Conservation (phyloP, 2,113 vertebrate genomes). For the Limnothrissa miodon region DNA sequence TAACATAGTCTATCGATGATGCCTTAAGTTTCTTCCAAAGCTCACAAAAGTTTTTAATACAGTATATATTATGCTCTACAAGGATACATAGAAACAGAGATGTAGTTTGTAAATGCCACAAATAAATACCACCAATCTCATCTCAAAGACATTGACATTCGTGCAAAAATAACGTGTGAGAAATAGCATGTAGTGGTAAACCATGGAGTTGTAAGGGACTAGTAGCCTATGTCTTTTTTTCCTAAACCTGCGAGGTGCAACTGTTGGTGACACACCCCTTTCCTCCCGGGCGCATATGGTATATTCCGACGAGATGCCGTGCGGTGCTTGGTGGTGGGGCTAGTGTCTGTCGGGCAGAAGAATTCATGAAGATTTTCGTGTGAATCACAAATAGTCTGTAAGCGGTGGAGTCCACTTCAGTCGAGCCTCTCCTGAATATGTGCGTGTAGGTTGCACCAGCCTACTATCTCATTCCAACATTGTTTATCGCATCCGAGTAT, state of each 20-base stretch:
- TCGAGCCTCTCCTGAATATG: background rate
- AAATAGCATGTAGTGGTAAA: background rate
- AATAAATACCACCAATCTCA: background rate
- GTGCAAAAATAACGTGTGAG: background rate
- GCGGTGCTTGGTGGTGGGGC: slow-evolving; percentile 4
- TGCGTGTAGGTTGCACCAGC: background rate
- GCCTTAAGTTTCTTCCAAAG: no score
- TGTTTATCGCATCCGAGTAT: background rate
- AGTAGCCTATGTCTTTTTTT: background rate
- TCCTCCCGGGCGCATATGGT: slow-evolving; percentile 27
- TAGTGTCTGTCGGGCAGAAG: slow-evolving; percentile 9
- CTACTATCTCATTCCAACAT: background rate
- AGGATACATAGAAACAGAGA: background rate
- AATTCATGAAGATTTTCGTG: background rate
- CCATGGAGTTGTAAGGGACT: background rate
- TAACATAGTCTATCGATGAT: no score
- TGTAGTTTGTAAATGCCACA: background rate
- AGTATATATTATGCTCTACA: no score
- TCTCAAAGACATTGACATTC: background rate
- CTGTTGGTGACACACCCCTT: slow-evolving; percentile 35
- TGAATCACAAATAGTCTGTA: background rate
- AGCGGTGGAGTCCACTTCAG: background rate
- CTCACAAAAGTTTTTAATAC: no score
- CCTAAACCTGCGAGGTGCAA: background rate
- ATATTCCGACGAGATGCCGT: slow-evolving; percentile 21